Conservation (phyloP, 2,888 invertebrate genomes). For the Flexamia atlantica region DNA sequence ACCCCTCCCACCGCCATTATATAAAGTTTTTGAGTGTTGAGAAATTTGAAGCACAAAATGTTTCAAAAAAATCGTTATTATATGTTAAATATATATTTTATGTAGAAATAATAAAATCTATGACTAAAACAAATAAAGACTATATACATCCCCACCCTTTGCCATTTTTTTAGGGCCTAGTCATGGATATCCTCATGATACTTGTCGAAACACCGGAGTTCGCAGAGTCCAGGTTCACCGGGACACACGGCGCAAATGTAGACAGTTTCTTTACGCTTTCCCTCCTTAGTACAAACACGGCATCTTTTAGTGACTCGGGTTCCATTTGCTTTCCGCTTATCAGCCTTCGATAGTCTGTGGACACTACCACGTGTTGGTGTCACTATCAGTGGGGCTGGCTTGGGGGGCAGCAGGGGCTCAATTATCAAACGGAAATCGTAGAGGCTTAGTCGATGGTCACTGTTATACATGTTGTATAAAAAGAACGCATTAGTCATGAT, state of each 20-base stretch:
- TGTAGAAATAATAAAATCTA: too few species aligned
- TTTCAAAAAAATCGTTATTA: too few species aligned
- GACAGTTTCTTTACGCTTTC: slow-evolving; percentile 62
- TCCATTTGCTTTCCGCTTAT: slow-evolving; percentile 1
- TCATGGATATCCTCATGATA: slow-evolving; percentile 56
- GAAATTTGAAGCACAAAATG: too few species aligned
- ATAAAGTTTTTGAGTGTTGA: too few species aligned
- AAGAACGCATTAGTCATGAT: too few species aligned
- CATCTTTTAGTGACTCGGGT: slow-evolving; percentile 36
- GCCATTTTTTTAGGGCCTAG: background rate
- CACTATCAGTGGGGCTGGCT: background rate
- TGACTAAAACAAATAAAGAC: background rate
- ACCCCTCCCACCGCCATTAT: background rate
- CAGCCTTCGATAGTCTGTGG: background rate
- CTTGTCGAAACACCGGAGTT: slow-evolving; percentile 62
- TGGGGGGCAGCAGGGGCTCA: background rate
- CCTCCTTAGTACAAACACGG: slow-evolving; percentile 64
- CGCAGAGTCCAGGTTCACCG: slow-evolving; percentile 64
- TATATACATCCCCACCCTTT: slow-evolving; percentile 16
- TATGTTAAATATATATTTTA: too few species aligned
- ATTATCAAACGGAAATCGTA: background rate
- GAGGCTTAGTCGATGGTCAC: too few species aligned
- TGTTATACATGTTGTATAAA: too few species aligned
- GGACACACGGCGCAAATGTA: slow-evolving; percentile 65
- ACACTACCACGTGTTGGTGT: background rate